Evolutionary conservation across 2,888 invertebrate genomes (phyloP), one percentile per base, ranked within the genome.

Genomic region (Cephus nigrinus): DNA sequence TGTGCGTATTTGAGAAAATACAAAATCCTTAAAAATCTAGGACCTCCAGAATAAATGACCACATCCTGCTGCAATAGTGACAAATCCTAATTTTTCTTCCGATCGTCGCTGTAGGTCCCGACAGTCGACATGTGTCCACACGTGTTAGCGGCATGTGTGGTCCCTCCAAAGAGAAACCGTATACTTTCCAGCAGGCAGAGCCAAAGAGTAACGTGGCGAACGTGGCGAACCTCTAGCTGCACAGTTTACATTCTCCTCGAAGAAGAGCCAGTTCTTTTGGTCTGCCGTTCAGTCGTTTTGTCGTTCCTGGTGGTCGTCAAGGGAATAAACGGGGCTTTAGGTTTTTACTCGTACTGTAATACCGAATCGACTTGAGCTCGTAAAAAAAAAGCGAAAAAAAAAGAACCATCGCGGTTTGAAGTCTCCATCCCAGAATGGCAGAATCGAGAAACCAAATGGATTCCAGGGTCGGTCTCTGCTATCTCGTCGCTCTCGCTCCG

Each of bases 401-500:
- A 9, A 55, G 55, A 55, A 55, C 23, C 55, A 55, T 55, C 23
- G 23, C 55, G 23, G 55, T 23, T 23, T 55, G 23, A 23, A 55
- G 55, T 55, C 55, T 55, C 55, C 9, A 55, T 55, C 55, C 15
- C 23, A 9, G 2, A 55, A 23, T 23, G 55, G 23, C 5, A 23
- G 23, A 23, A 55, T 55, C 55, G 55, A 23, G 55, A 55, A 55
- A 55, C 84, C 84, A 83, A 82, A 85, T 84, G 85, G 80, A 78
- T 80, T 81, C 76, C 76, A 79, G 78, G 83, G 81, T 34, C 69
- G 12, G 74, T 69, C 86, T 84, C 3, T 83, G 84, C 80, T 82
- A 86, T 86, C 83, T 81, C 82, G 79, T 80, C 81, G 84, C 83
- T 86, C 85, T 80, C 81, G 78, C 84, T 82, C 82, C 86, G 86